Evolutionary conservation across 2,888 invertebrate species (phyloP).

Genomic region (Platerodrilus igneus): DNA sequence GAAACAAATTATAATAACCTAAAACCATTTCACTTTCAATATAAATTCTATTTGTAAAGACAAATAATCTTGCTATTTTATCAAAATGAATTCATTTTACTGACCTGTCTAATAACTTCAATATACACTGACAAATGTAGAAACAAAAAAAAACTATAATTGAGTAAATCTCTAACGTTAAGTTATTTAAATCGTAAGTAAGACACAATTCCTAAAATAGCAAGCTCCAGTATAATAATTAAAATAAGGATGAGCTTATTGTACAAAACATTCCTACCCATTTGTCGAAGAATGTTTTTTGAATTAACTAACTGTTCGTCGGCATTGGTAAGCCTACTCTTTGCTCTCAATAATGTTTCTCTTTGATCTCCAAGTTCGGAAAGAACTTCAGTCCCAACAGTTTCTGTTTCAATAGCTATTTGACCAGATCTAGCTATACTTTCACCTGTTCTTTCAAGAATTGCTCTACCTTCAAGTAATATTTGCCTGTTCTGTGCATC

Average conservation of each 20-base stretch:
- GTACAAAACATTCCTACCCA: slow-evolving; percentile 66
- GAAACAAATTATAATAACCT: no score
- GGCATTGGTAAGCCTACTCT: slow-evolving; percentile 64
- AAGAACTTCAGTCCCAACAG: slow-evolving; percentile 71
- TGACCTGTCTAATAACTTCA: no score
- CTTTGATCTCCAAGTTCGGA: slow-evolving; percentile 71
- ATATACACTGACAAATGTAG: not conserved
- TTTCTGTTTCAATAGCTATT: slow-evolving; percentile 75
- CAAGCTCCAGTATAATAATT: slow-evolving; percentile 68
- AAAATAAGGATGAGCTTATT: slow-evolving; percentile 70
- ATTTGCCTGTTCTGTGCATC: slow-evolving; percentile 56
- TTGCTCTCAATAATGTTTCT: slow-evolving; percentile 64
- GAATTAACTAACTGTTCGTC: slow-evolving; percentile 65
- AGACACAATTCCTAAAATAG: slow-evolving; percentile 58
- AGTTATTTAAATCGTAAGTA: slow-evolving; percentile 55
- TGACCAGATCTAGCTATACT: slow-evolving; percentile 66
- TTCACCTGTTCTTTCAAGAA: slow-evolving; percentile 57
- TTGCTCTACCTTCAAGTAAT: slow-evolving; percentile 53
- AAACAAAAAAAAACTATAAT: slow-evolving; percentile 15
- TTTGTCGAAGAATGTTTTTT: slow-evolving; percentile 58
- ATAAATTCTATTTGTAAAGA: no score
- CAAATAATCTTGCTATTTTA: no score
- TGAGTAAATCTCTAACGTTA: slow-evolving; percentile 28
- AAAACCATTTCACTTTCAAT: no score
- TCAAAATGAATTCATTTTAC: no score